A percentile compares a stretch with the other conserved stretches of the same genome.
phyloP scores from a whole-genome alignment of 2,888 invertebrate genomes.

The Eupeodes luniger region DNA sequence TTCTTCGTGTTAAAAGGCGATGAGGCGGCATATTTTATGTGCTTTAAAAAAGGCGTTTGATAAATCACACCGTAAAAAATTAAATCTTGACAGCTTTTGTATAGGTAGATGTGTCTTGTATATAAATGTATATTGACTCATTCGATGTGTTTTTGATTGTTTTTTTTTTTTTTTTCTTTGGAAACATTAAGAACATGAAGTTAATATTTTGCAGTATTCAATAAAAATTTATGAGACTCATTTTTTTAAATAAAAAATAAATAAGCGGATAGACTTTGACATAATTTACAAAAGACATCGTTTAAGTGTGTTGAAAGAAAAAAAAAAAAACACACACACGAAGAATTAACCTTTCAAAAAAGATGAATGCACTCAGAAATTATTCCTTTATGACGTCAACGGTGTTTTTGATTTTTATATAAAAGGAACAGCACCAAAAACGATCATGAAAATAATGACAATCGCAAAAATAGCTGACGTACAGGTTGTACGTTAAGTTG shows the following conservation, averaged over 20 bases:
- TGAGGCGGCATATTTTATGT: slow-evolving; percentile 55
- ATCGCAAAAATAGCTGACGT: too few relatives aligned
- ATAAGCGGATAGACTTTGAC: slow-evolving; percentile 19
- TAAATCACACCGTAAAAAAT: slow-evolving; percentile 68
- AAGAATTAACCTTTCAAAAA: background rate
- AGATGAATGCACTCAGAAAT: background rate
- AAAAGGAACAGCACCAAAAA: too few relatives aligned
- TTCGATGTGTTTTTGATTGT: slow-evolving; percentile 24
- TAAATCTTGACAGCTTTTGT: slow-evolving; percentile 56
- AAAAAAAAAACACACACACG: too few relatives aligned
- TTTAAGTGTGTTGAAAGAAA: background rate
- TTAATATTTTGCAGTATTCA: slow-evolving; percentile 34
- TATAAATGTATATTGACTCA: slow-evolving; percentile 42
- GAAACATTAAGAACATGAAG: slow-evolving; percentile 4
- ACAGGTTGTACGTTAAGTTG: too few relatives aligned
- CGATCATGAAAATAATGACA: too few relatives aligned
- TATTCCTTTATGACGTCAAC: background rate
- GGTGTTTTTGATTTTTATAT: background rate
- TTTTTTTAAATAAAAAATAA: background rate
- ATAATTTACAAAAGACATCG: slow-evolving; percentile 11
- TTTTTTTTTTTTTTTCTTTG: slow-evolving; percentile 18
- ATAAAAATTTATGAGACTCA: background rate
- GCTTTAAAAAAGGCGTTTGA: slow-evolving; percentile 57
- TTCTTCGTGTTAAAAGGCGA: slow-evolving; percentile 51
- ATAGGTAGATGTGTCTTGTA: too few relatives aligned